phyloP scores from a whole-genome alignment of 1,140 invertebrate species.

The Hylyphantes graminicola region DNA sequence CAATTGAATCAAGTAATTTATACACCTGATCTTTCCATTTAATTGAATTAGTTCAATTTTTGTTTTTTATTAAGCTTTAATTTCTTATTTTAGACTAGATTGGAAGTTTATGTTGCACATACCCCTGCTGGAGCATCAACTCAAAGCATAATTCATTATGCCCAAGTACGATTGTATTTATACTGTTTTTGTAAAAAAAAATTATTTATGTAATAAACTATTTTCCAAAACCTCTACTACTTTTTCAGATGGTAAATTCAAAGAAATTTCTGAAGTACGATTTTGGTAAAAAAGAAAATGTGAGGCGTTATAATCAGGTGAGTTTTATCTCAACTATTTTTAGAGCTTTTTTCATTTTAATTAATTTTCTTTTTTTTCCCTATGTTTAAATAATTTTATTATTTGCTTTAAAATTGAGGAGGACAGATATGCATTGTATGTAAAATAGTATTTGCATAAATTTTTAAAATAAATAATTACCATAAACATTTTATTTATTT shows the following conservation, averaged over 20 bases:
- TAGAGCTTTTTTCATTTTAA: too few relatives aligned
- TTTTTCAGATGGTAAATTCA: slow-evolving; percentile 57
- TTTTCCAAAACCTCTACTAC: background rate
- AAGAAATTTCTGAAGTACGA: slow-evolving; percentile 58
- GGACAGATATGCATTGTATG: too few relatives aligned
- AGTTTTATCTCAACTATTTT: background rate
- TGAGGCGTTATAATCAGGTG: slow-evolving; percentile 51
- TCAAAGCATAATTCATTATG: slow-evolving; percentile 77
- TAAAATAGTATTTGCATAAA: too few relatives aligned
- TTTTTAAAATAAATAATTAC: too few relatives aligned
- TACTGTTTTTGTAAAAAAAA: background rate
- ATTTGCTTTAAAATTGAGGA: too few relatives aligned
- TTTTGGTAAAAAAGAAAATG: slow-evolving; percentile 42
- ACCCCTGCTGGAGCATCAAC: slow-evolving; percentile 85
- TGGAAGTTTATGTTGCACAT: slow-evolving; percentile 82
- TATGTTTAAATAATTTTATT: too few relatives aligned
- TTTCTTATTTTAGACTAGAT: slow-evolving; percentile 72
- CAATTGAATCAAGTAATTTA: slow-evolving; percentile 62
- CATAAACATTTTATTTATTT: too few relatives aligned
- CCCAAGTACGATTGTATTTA: slow-evolving; percentile 66
- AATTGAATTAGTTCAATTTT: too few relatives aligned
- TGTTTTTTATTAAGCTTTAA: background rate
- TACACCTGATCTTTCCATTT: background rate
- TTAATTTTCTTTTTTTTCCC: too few relatives aligned
- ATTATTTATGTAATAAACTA: background rate